Base-by-base conservation (phyloP, 2,888 invertebrate genomes). In the Machimus rusticus region DNA sequence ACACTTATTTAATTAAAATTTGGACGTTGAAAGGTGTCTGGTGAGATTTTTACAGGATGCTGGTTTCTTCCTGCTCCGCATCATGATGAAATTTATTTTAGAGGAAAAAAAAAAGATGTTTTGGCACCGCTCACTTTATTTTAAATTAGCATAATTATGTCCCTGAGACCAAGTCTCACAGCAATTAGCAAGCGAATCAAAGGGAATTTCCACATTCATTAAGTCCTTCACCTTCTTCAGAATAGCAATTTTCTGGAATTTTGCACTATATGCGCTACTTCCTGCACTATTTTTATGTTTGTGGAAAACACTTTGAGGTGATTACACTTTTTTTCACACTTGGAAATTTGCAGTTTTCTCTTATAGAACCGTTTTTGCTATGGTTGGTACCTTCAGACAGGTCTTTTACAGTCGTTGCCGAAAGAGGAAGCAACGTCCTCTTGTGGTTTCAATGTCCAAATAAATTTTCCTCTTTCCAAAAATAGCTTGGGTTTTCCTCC, bases 1-100 rank as follows among this genome's bases (percentile, higher is more conserved):
- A 51, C 51, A 79, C 79, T 79, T 79, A 79, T 79, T 79, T 79
- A 79, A 79, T 79, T 79, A 79, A 79, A 79, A 51, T 79, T 79
- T 79, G 46, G 79, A 78, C 78, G 14, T 6, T 78, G 43, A 79
- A 2, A 51, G 79, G 79, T 51, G 43, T 79, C 51, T 79, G 79
- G 51, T n/a, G 39, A 79, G 46, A 79, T 79, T 79, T 76, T 79
- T 46, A 51, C 51, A 34, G 79, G 14, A 79, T 16, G 19, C 51
- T 46, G 28, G 79, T 46, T 79, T 79, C 28, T 12, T 51, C 51
- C 51, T 79, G 43, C 28, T 66, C 28, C 6, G 34, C 31, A 31
- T 28, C 79, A 28, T 66, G 43, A 51, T 28, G 79, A 16, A 51
- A 79, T 79, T 79, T 79, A 79, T 79, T 43, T 79, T 51, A 0